Evolutionary conservation across 2,113 vertebrate species (phyloP).

Genomic region (Saimiri boliviensis): DNA sequence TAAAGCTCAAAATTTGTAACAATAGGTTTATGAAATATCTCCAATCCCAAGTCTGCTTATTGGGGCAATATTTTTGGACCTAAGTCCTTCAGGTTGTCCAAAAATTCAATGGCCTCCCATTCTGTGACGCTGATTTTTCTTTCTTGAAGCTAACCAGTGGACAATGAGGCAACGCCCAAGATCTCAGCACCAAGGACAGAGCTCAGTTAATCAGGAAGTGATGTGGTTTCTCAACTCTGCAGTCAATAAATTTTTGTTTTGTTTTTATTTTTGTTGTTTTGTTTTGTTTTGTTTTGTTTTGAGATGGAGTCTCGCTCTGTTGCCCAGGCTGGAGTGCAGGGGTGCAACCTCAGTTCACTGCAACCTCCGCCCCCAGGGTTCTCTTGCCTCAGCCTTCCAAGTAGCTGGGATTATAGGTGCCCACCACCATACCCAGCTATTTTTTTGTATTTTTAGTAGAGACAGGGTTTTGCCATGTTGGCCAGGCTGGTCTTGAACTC

Average conservation of each 20-base stretch:
- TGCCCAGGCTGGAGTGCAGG: too few relatives aligned
- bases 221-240: neutral
- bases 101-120: neutral
- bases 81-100: neutral
- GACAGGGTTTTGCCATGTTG: too few relatives aligned
- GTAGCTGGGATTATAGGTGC: too few relatives aligned
- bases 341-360: too few relatives aligned
- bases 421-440: too few relatives aligned
- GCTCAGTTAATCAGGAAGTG: neutral
- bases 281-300: too few relatives aligned
- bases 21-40: neutral
- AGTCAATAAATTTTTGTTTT: neutral
- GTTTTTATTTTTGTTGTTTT: too few relatives aligned
- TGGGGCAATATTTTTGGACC: neutral
- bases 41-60: neutral
- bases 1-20: neutral
- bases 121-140: neutral
- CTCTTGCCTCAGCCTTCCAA: too few relatives aligned
- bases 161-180: neutral
- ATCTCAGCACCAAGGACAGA: constrained; percentile 75
- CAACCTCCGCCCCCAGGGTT: too few relatives aligned
- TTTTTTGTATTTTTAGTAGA: too few relatives aligned
- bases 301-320: too few relatives aligned
- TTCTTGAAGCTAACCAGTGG: neutral
- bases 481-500: too few relatives aligned